Conservation (phyloP, 2,888 invertebrate genomes). For the Calliopum simillimum region DNA sequence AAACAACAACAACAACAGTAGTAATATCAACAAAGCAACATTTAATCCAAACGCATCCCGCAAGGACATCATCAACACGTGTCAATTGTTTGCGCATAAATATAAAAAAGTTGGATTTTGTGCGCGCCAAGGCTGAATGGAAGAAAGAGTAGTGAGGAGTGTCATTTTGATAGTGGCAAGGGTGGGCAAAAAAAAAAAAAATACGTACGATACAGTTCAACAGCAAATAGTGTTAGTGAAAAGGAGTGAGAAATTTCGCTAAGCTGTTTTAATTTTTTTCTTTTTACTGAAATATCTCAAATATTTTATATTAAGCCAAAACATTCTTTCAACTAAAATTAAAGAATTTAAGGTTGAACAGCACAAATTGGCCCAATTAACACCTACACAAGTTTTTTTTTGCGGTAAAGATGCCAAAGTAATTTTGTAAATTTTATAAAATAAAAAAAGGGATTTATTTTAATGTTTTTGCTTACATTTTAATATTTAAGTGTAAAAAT, state of each 20-base stretch:
- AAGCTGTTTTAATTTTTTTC: background rate
- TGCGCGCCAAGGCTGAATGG: background rate
- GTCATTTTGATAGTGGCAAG: background rate
- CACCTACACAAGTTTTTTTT: slow-evolving; percentile 11
- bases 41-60: slow-evolving; percentile 43
- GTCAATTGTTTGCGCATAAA: slow-evolving; percentile 54
- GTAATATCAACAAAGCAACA: slow-evolving; percentile 46
- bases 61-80: slow-evolving; percentile 55
- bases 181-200: background rate
- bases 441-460: slow-evolving; percentile 10
- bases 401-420: slow-evolving; percentile 3
- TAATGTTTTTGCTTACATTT: background rate
- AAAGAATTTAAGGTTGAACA: background rate
- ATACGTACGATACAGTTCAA: background rate
- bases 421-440: slow-evolving; percentile 1
- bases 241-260: background rate
- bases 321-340: slow-evolving; percentile 6
- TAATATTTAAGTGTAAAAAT: background rate
- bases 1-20: slow-evolving; percentile 39
- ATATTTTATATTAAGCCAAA: slow-evolving; percentile 4
- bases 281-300: background rate
- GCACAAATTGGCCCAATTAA: slow-evolving; percentile 23
- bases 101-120: background rate
- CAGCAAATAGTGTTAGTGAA: too few species aligned
- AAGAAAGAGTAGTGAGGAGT: background rate